Conservation (phyloP, 2,797 vertebrate species). For the Melanitta fusca region DNA sequence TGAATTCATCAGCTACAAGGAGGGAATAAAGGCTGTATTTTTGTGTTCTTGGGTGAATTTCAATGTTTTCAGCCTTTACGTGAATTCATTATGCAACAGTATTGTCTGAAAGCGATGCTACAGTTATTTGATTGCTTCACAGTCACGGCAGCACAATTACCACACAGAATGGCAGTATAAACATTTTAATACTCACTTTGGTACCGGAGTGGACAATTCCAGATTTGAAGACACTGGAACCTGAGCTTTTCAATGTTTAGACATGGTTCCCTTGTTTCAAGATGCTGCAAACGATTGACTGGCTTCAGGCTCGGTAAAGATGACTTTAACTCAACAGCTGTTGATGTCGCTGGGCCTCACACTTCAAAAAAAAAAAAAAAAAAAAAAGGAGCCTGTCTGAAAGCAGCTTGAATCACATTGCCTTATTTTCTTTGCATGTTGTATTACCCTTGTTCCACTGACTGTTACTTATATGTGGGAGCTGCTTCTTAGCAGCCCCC, state of each 20-base stretch:
- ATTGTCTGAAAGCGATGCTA: neutral
- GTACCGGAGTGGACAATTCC: fast-evolving
- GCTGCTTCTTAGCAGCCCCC: neutral
- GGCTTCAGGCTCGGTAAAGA: neutral
- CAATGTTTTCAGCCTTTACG: neutral
- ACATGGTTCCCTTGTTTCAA: neutral
- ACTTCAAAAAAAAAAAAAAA: fast-evolving
- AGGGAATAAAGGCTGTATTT: neutral
- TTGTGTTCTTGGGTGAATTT: neutral
- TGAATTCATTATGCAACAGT: neutral
- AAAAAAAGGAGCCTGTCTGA: neutral
- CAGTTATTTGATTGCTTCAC: neutral
- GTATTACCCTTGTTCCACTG: neutral
- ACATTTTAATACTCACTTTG: neutral
- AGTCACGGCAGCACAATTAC: neutral
- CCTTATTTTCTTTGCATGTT: neutral
- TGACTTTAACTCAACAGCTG: neutral
- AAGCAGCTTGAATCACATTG: neutral
- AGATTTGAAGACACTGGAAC: neutral
- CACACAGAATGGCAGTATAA: neutral
- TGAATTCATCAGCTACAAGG: neutral
- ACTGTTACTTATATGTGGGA: neutral
- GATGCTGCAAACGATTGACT: neutral
- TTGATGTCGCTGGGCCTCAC: neutral
- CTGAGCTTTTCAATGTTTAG: neutral